phyloP scores from a whole-genome alignment of 2,888 invertebrate genomes.

The Orthonevra nobilis region DNA sequence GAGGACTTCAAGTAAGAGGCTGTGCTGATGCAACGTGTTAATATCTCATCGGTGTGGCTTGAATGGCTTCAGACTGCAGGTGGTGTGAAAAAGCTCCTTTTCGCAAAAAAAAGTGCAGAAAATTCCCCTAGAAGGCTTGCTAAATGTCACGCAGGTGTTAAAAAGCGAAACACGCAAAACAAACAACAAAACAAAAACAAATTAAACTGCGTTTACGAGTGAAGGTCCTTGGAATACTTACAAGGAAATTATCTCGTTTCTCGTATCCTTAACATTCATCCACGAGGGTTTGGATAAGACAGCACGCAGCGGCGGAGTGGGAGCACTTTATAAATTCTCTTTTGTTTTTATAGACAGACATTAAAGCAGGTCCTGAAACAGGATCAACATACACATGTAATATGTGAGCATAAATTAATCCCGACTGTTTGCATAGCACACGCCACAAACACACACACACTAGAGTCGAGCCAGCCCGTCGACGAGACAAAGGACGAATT shows the following conservation, averaged over 20 bases:
- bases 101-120: constrained; percentile 24
- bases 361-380: constrained; percentile 42
- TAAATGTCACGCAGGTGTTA: constrained; percentile 45
- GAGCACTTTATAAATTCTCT: constrained; percentile 48
- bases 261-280: constrained; percentile 53
- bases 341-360: constrained; percentile 56
- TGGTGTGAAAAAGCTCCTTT: constrained; percentile 50
- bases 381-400: constrained; percentile 22
- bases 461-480: background rate
- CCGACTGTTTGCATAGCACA: constrained; percentile 49
- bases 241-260: constrained; percentile 67
- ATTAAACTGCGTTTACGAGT: constrained; percentile 64
- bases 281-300: background rate
- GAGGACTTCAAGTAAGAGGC: constrained; percentile 14
- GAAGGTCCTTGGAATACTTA: constrained; percentile 66
- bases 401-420: constrained; percentile 59
- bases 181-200: constrained; percentile 39
- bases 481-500: constrained; percentile 33
- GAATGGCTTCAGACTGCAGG: constrained; percentile 34
- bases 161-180: constrained; percentile 32
- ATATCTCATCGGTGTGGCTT: constrained; percentile 42
- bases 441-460: constrained; percentile 42
- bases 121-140: constrained; percentile 6
- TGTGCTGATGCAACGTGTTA: constrained; percentile 40
- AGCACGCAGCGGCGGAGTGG: background rate